Conservation (phyloP, 2,888 invertebrate genomes). For the Blera fallax region DNA sequence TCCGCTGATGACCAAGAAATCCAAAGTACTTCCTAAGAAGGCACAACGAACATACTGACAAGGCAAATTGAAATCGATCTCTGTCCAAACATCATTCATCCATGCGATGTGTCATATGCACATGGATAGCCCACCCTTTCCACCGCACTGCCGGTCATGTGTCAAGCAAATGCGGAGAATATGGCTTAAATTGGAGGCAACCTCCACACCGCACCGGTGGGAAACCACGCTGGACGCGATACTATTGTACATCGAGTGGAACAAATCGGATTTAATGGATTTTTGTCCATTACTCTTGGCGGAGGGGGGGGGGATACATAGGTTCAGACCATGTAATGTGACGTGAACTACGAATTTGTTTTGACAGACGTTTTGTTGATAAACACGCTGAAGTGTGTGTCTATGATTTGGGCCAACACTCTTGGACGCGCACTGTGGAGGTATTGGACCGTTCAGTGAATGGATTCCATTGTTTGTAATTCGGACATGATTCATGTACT, state of each 20-base stretch:
- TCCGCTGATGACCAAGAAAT: conserved; percentile 8
- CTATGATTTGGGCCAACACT: not conserved
- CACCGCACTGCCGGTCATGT: not conserved
- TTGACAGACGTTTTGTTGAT: conserved; percentile 21
- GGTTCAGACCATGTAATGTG: conserved; percentile 19
- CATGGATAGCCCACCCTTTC: not conserved
- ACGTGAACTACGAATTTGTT: conserved; percentile 40
- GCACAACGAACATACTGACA: not conserved
- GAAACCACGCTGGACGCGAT: conserved; percentile 14
- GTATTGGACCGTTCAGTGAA: conserved; percentile 14
- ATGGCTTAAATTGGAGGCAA: not conserved
- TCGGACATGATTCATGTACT: conserved; percentile 22
- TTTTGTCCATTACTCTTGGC: conserved; percentile 8
- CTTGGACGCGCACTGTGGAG: not conserved
- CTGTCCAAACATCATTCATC: conserved; percentile 42
- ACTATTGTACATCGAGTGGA: conserved; percentile 46
- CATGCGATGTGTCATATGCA: conserved; percentile 39
- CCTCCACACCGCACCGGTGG: not conserved
- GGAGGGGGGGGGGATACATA: not conserved
- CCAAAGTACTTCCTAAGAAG: conserved; percentile 18
- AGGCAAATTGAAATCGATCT: conserved; percentile 51
- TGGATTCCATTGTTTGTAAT: conserved; percentile 34
- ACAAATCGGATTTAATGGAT: conserved; percentile 59
- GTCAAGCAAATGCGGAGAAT: conserved; percentile 21
- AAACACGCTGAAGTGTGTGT: not conserved